Percentiles rank a stretch among this genome's conserved stretches.
Evolutionary conservation across 2,113 vertebrate genomes (phyloP).

Genomic region (Lagopus leucura): DNA sequence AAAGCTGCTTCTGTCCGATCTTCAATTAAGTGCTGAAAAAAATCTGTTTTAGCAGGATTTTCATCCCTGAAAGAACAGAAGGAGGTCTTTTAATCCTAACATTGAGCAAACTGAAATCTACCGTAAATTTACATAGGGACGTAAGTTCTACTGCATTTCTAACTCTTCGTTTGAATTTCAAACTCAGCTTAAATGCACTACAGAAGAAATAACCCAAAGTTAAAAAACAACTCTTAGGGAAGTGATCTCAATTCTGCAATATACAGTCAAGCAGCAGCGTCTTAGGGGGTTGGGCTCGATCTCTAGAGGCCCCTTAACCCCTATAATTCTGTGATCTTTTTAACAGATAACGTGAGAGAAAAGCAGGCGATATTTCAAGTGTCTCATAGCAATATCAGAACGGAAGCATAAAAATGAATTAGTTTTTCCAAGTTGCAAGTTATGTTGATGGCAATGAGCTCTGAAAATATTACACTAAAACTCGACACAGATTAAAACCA

Average conservation of each 20-base stretch:
- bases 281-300: too few relatives aligned
- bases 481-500: neutral
- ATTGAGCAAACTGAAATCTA: neutral
- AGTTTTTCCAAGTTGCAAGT: neutral
- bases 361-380: neutral
- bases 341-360: neutral
- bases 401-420: neutral
- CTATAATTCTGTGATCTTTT: neutral
- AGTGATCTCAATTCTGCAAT: neutral
- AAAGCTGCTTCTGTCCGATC: slow-evolving; percentile 91
- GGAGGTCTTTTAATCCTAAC: neutral
- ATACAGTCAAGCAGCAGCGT: neutral
- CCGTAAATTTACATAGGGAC: neutral
- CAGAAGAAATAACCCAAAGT: neutral
- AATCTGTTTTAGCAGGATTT: slow-evolving; percentile 83
- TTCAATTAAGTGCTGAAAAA: slow-evolving; percentile 94
- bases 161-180: neutral
- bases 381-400: neutral
- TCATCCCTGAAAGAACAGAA: slow-evolving; percentile 85
- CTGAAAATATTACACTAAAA: neutral
- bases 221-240: neutral
- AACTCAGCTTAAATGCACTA: neutral
- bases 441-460: neutral
- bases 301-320: too few relatives aligned
- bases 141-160: neutral